Base-by-base conservation (phyloP, 2,113 vertebrate species). In the Cygnus buccinator region DNA sequence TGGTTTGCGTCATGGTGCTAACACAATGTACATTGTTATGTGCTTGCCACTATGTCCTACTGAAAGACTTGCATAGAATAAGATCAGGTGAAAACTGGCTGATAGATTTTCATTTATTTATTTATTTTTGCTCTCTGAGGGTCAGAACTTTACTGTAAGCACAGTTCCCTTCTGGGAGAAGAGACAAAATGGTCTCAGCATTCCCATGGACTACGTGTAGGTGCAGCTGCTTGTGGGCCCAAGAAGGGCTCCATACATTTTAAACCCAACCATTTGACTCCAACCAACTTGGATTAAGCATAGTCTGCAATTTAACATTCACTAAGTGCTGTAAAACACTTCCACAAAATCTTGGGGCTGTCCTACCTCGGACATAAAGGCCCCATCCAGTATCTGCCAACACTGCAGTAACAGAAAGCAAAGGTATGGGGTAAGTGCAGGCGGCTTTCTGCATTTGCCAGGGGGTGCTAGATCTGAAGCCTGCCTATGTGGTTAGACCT, bases 51-150 rank as follows among this genome's bases (percentile, higher is more conserved):
- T 39, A 33, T 31, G 21, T 28, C 13, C 39, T 67, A 1, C 35
- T 14, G 54, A 13, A 46, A 23, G 17, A 18, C 16, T 33, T 26
- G 9, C 3, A 3, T 3, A 31, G 39, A 6, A 29, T 5, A 6
- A 37, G 20, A 7, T 61, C 25, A 37, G 46, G 54, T 41, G 46
- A 29, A 48, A 50, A 46, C 18, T 5, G 29, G 19, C 23, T 61
- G 52, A 20, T 44, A 0, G 5, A 25, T 17, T 3, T 26, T 2
- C 7, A 17, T 16, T 31, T 39, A 5, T 7, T 31, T 11, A 3
- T 25, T 1, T 6, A 25, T 15, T 20, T 12, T 50, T 28, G 10
- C 37, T 19, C 26, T 39, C 16, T 41, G 26, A 61, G 26, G 12
- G 29, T 43, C 39, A 83, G 78, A 50, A 39, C 16, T 46, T 17